These are phyloP conservation scores for Acanthopleura granulata DNA, from an alignment of 2,888 invertebrate genomes.

Conservation along the genomic window DNA sequence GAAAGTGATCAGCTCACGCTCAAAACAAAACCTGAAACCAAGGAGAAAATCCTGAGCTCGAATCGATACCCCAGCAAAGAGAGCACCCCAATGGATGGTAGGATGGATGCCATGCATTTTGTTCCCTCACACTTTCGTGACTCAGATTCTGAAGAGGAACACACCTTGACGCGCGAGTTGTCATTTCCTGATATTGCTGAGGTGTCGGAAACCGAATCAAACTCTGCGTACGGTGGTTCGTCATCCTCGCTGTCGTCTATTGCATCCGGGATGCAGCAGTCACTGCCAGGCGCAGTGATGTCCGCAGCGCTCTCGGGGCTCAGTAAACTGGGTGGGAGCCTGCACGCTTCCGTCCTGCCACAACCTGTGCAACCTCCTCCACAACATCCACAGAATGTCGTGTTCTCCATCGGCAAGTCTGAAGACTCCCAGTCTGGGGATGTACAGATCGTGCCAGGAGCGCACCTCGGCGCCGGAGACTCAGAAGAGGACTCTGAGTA, in stretches of 20 bases:
- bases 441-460: neutral
- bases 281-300: conserved; percentile 1
- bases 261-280: neutral
- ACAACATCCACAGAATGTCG: neutral
- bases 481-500: neutral
- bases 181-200: conserved; percentile 35
- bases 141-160: conserved; percentile 51
- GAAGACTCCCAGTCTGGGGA: neutral
- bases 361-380: neutral
- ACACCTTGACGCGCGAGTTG: conserved; percentile 32
- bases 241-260: neutral
- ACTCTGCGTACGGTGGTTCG: neutral
- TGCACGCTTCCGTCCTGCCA: neutral
- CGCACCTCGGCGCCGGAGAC: neutral
- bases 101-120: conserved; percentile 37
- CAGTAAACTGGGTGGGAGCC: neutral
- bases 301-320: conserved; percentile 2
- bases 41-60: neutral
- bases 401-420: neutral
- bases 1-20: conserved; percentile 29
- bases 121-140: conserved; percentile 53
- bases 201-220: conserved; percentile 20
- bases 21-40: neutral
- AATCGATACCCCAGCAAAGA: neutral
- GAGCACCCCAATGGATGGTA: neutral